These are phyloP conservation scores for Oceanites oceanicus DNA, from an alignment of 2,113 vertebrate genomes.

Conservation along the genomic window DNA sequence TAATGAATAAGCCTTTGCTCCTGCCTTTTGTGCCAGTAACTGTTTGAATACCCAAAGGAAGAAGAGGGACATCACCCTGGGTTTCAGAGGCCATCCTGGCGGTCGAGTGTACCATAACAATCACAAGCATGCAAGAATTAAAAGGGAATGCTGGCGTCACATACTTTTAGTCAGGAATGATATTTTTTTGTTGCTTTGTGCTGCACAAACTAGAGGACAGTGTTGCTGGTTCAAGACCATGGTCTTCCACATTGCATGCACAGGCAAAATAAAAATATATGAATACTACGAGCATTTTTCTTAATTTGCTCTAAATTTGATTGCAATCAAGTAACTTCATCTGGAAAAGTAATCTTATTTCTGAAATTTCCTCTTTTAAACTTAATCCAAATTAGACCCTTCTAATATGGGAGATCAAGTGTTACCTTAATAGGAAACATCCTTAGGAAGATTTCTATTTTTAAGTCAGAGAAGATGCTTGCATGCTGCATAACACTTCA, in stretches of 20 bases:
- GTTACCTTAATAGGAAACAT: neutral
- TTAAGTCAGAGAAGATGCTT: neutral
- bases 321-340: neutral
- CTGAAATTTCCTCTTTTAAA: neutral
- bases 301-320: neutral
- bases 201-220: neutral
- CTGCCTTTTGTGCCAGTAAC: neutral
- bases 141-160: neutral
- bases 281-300: neutral
- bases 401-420: neutral
- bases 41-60: neutral
- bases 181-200: neutral
- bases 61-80: neutral
- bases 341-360: neutral
- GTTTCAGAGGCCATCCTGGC: neutral
- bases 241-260: rapidly evolving
- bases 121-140: neutral
- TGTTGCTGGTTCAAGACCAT: neutral
- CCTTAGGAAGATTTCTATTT: neutral
- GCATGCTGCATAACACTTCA: neutral
- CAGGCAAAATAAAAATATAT: neutral
- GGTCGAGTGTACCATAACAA: neutral
- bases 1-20: neutral
- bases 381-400: neutral
- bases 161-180: neutral